Conservation (phyloP, 2,888 invertebrate genomes). For the Heliconius ismenius region DNA sequence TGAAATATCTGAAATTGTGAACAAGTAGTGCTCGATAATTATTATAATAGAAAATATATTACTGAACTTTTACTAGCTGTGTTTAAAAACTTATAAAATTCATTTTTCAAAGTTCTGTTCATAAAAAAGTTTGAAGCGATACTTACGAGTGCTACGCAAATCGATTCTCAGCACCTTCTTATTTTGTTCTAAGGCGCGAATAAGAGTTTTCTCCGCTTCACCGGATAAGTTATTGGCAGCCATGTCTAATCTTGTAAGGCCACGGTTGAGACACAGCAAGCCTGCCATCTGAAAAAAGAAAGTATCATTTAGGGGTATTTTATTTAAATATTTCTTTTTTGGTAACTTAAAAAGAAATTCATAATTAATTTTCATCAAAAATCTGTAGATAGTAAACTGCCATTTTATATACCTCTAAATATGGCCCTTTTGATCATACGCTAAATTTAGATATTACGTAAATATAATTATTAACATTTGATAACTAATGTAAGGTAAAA, state of each 20-base stretch:
- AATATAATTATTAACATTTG: background rate
- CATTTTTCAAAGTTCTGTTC: background rate
- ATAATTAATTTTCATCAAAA: background rate
- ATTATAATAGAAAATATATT: background rate
- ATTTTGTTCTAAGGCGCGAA: constrained; percentile 67
- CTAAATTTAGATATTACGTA: too few relatives aligned
- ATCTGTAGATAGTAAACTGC: too few relatives aligned
- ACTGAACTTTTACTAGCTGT: background rate
- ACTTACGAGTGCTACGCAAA: constrained; percentile 71
- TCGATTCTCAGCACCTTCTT: constrained; percentile 66
- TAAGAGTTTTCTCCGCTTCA: constrained; percentile 75
- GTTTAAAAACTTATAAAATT: background rate
- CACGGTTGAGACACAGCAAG: constrained; percentile 78
- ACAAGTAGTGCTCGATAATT: background rate
- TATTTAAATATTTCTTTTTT: background rate
- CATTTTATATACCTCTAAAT: too few relatives aligned
- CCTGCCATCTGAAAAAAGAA: constrained; percentile 70
- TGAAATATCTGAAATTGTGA: constrained; percentile 68
- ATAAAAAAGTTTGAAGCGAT: constrained; percentile 24
- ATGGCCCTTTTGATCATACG: too few relatives aligned
- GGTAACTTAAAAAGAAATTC: background rate
- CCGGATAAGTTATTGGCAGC: constrained; percentile 83
- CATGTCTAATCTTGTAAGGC: constrained; percentile 79
- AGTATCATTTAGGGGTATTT: constrained; percentile 4
- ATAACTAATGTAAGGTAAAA: background rate